A percentile compares a stretch with the other conserved stretches of the same genome.
Evolutionary conservation across 2,888 invertebrate genomes (phyloP).

Genomic region (Apodemia mormo): DNA sequence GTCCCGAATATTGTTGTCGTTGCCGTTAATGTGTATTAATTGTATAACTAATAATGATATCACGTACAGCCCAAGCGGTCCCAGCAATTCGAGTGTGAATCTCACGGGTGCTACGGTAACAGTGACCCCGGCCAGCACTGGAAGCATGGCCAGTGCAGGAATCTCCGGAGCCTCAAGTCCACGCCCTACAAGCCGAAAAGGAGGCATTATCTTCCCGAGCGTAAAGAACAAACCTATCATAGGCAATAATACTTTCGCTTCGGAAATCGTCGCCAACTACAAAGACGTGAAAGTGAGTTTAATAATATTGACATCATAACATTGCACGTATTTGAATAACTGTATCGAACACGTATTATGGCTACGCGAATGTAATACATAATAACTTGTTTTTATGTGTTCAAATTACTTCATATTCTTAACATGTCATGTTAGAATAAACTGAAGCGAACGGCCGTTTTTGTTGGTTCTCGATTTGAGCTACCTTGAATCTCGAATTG

Average conservation of each 20-base stretch:
- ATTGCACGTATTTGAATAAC: constrained; percentile 2
- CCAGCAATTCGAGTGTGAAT: constrained; percentile 52
- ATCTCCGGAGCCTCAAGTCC: constrained; percentile 55
- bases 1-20: no score
- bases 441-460: background rate
- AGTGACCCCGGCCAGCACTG: constrained; percentile 56
- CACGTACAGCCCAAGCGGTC: constrained; percentile 70
- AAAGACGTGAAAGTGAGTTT: constrained; percentile 91
- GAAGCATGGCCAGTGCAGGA: constrained; percentile 49
- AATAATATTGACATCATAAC: constrained; percentile 23
- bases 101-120: constrained; percentile 55
- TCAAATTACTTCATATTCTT: no score
- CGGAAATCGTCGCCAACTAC: constrained; percentile 87
- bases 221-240: constrained; percentile 94
- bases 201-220: constrained; percentile 94
- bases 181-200: constrained; percentile 83
- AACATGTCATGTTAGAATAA: background rate
- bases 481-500: no score
- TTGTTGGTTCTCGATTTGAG: no score
- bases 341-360: constrained; percentile 7
- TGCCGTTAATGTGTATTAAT: background rate
- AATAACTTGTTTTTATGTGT: constrained; percentile 1
- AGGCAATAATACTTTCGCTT: constrained; percentile 91
- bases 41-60: constrained; percentile 60
- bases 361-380: constrained; percentile 9